A percentile compares a stretch with the other conserved stretches of the same genome.
These are phyloP conservation scores for Diabrotica undecimpunctata DNA, from an alignment of 1,140 invertebrate genomes.

Conservation along the genomic window DNA sequence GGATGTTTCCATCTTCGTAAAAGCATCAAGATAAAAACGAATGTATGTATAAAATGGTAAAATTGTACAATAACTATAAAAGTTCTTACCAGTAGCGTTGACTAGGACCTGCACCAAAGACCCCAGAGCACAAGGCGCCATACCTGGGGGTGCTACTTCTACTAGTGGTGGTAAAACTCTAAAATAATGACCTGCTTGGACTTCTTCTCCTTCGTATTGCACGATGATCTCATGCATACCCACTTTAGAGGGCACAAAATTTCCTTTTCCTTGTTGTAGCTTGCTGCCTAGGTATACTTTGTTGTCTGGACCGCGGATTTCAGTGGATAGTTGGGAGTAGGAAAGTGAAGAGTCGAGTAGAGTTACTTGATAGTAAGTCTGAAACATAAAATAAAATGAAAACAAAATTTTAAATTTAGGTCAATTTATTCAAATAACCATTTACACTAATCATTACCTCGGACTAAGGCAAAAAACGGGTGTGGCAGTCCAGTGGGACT, in stretches of 20 bases:
- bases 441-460: no score
- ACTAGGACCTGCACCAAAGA: conserved; percentile 94
- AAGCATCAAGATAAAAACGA: no score
- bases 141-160: conserved; percentile 82
- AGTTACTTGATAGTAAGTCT: conserved; percentile 80
- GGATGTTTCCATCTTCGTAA: no score
- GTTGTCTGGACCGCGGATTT: conserved; percentile 56
- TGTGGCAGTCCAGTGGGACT: no score
- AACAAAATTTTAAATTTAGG: conserved; percentile 12
- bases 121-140: conserved; percentile 91
- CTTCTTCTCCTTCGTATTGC: conserved; percentile 57
- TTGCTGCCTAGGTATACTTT: conserved; percentile 67
- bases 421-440: no score
- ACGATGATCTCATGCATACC: conserved; percentile 84
- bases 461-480: no score
- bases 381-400: conserved; percentile 37
- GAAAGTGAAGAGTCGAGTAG: conserved; percentile 75
- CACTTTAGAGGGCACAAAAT: conserved; percentile 83
- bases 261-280: conserved; percentile 71
- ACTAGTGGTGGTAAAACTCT: conserved; percentile 80
- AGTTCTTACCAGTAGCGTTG: conserved; percentile 69
- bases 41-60: no score
- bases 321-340: conserved; percentile 71
- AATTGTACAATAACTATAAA: no score
- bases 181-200: conserved; percentile 67